These are phyloP conservation scores for Agelaius phoeniceus DNA, from an alignment of 2,113 vertebrate species.

Conservation along the genomic window DNA sequence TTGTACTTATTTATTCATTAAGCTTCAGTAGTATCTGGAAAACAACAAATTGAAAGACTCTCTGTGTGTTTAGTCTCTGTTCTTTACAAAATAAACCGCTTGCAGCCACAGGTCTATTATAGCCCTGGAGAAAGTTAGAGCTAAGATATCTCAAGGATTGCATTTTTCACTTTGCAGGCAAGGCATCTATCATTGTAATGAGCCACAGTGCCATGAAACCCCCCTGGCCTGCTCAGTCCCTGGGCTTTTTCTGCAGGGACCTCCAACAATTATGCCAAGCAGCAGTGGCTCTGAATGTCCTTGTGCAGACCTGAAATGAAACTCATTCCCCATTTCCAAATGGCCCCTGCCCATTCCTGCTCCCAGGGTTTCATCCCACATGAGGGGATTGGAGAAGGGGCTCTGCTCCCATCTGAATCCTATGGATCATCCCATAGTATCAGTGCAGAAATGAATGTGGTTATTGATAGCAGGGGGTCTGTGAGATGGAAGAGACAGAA, in stretches of 20 bases:
- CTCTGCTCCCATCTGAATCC: background rate
- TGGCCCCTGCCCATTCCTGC: rapidly evolving
- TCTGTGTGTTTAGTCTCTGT: background rate
- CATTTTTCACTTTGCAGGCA: background rate
- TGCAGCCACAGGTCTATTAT: background rate
- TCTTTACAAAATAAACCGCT: background rate
- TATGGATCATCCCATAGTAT: rapidly evolving
- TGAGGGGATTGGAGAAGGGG: background rate
- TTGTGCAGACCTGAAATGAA: background rate
- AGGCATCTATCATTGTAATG: background rate
- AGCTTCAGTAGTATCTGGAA: background rate
- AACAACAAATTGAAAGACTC: background rate
- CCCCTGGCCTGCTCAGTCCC: background rate
- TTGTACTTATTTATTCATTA: conserved; percentile 60
- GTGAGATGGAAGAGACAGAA: background rate
- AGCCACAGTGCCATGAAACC: background rate
- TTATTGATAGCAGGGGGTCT: background rate
- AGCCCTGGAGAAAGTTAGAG: background rate
- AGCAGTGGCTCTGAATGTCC: background rate
- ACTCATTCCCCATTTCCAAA: background rate
- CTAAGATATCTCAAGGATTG: background rate
- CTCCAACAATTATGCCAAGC: background rate
- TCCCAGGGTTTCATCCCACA: background rate
- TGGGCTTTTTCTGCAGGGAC: background rate
- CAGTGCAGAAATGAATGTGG: background rate